Percentiles rank a stretch among this genome's conserved stretches.
These are phyloP conservation scores for Actenoides lindsayi DNA, from an alignment of 2,113 vertebrate species.

Conservation along the genomic window DNA sequence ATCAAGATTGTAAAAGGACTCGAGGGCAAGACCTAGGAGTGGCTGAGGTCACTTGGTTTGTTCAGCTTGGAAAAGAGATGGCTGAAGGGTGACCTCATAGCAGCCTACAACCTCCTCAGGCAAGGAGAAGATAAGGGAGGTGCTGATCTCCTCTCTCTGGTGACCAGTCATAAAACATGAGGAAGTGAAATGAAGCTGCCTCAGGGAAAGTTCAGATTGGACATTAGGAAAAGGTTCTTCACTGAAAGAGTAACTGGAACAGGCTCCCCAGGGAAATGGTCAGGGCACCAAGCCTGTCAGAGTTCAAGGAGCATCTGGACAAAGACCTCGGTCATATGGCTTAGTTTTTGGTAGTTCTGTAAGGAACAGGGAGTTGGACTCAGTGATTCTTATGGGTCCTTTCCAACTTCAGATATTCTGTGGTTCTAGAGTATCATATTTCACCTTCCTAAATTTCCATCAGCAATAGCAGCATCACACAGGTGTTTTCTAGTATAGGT, in stretches of 20 bases:
- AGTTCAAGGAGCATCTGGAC: neutral
- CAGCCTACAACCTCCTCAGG: neutral
- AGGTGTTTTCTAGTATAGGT: neutral
- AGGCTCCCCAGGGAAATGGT: neutral
- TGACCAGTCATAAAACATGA: accelerated
- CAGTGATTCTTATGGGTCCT: neutral
- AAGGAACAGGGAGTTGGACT: neutral
- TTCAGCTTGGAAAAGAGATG: neutral
- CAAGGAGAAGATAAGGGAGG: accelerated
- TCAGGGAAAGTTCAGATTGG: neutral
- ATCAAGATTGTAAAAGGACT: neutral
- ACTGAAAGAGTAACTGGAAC: neutral
- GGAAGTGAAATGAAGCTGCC: neutral
- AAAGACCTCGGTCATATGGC: neutral
- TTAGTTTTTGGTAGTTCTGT: neutral
- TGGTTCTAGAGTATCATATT: neutral
- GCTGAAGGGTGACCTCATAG: accelerated
- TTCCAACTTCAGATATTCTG: neutral
- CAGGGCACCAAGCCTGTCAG: neutral
- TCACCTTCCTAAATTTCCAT: neutral
- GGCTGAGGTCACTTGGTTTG: neutral
- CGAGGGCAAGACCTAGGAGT: accelerated
- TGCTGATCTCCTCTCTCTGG: neutral
- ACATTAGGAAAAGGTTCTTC: neutral
- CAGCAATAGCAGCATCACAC: neutral